phyloP scores from a whole-genome alignment of 2,888 invertebrate genomes.

The Eretmocerus hayati region DNA sequence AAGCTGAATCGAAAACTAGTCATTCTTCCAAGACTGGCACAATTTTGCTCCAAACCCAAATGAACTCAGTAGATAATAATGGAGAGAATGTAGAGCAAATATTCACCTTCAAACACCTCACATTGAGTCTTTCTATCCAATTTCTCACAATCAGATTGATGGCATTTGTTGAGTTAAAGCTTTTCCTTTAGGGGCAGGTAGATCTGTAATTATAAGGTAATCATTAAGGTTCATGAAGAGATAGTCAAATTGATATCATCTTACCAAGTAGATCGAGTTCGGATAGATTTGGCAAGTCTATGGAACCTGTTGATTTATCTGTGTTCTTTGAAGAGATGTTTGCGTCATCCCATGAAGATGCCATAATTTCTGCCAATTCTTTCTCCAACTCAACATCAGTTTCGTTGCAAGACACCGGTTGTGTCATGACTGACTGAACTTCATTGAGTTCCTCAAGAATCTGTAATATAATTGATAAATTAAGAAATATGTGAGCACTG shows the following conservation, averaged over 20 bases:
- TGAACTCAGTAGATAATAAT: too few species aligned
- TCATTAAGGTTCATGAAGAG: too few species aligned
- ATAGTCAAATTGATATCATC: background rate
- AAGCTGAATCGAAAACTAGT: conserved; percentile 14
- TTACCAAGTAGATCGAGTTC: conserved; percentile 34
- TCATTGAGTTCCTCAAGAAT: conserved; percentile 55
- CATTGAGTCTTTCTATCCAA: too few species aligned
- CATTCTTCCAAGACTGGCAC: conserved; percentile 19
- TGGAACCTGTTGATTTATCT: conserved; percentile 11
- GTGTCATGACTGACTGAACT: conserved; percentile 52
- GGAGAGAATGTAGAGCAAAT: too few species aligned
- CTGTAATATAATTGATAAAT: conserved; percentile 42
- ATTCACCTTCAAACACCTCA: too few species aligned
- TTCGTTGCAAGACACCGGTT: conserved; percentile 46
- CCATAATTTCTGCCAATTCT: conserved; percentile 58
- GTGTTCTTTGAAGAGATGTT: background rate
- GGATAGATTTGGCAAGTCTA: conserved; percentile 30
- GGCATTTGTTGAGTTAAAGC: too few species aligned
- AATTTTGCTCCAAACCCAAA: too few species aligned
- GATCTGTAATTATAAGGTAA: too few species aligned
- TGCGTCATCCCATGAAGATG: conserved; percentile 5
- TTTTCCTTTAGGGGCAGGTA: conserved; percentile 24
- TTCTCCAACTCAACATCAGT: conserved; percentile 61
- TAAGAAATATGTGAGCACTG: too few species aligned
- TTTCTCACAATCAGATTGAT: too few species aligned